Evolutionary conservation across 2,797 vertebrate species (phyloP).

Genomic region (Alauda arvensis): DNA sequence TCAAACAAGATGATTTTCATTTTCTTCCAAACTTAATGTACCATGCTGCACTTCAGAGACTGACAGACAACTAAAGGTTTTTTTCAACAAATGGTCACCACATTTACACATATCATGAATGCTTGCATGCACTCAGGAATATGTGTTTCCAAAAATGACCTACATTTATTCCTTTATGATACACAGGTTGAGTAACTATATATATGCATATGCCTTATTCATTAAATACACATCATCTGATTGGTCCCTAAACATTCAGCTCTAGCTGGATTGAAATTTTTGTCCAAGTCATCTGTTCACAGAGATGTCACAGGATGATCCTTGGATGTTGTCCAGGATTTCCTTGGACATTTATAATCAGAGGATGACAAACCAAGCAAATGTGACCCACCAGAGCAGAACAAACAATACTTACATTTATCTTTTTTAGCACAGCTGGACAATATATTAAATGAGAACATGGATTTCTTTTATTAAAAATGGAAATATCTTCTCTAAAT

Average conservation of each 20-base stretch:
- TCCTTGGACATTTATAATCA: not conserved
- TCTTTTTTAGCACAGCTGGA: not conserved
- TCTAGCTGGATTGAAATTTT: not conserved
- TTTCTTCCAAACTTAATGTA: not conserved
- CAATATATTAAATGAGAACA: not conserved
- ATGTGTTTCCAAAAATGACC: not conserved
- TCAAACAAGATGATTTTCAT: not conserved
- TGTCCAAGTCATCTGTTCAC: not conserved
- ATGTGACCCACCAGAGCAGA: not conserved
- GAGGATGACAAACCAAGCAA: not conserved
- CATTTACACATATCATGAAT: not conserved
- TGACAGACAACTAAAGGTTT: not conserved
- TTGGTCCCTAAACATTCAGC: not conserved
- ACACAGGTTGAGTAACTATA: not conserved
- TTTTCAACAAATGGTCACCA: not conserved
- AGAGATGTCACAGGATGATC: not conserved
- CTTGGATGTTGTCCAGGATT: not conserved
- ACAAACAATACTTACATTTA: not conserved
- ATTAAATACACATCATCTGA: not conserved
- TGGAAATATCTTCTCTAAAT: not conserved
- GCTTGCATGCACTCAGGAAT: not conserved
- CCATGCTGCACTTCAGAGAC: not conserved
- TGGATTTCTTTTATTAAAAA: not conserved
- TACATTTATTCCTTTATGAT: not conserved
- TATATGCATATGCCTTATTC: not conserved